Base-by-base conservation (phyloP, 2,113 vertebrate species). In the Struthio camelus region DNA sequence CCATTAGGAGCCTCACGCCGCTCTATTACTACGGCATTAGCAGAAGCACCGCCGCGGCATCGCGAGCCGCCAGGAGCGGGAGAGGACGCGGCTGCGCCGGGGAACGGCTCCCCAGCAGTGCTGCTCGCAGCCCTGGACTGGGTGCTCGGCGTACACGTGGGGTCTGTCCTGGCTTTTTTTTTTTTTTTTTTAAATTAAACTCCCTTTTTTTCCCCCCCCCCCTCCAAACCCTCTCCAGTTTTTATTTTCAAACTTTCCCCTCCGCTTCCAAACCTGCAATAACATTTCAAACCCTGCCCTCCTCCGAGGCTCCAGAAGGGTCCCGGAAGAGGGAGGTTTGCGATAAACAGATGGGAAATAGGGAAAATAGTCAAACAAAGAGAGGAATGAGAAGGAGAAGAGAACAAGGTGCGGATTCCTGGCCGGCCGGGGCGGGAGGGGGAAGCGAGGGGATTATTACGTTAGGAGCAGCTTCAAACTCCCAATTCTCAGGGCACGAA, bases 401-500 rank as follows among this genome's bases (percentile, higher is more conserved):
- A 94, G 96, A 97, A 97, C 87, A 96, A 97, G 94, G 96, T 95
- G 94, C 96, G 94, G 97, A 97, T 97, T 97, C 96, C 95, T 95
- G 95, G 94, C 93, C 72, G 87, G 53, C 87, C 50, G 83, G 94
- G 92, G 34, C 9, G 58, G 94, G 84, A 73, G 96, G 91, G 93
- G 96, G 89, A 80, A 93, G 96, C 50, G 9, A 76, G 93, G 1
- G 42, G 89, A 93, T 95, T 97, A 97, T 97, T 97, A 96, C 96
- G 91, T 97, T 97, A 97, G 89, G 96, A 97, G 97, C 95, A 95
- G 96, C 97, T 95, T 95, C 96, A 90, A 97, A 94, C 90, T 97
- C 97, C 97, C 97, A 97, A 97, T 97, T 98, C 97, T 97, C 97
- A 97, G 97, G 97, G 96, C 97, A 97, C 73, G 54, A 98, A 98